Evolutionary conservation across 2,113 vertebrate genomes (phyloP).

Genomic region (Hemichromis elongatus): DNA sequence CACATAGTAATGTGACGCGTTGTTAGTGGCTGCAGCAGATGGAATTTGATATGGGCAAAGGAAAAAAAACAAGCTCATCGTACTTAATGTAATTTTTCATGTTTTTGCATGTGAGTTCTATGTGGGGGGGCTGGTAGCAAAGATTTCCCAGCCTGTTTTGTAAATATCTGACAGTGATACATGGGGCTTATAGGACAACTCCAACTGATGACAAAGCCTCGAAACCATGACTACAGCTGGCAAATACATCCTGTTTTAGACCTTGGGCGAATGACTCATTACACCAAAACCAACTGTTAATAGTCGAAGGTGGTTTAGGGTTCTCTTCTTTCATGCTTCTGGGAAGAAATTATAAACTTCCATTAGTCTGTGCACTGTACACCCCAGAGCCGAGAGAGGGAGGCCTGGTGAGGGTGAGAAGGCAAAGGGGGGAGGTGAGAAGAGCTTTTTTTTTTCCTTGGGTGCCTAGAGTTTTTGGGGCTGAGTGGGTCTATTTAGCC

Average conservation of each 20-base stretch:
- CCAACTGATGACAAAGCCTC: conserved; percentile 19
- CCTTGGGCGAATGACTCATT: conserved; percentile 42
- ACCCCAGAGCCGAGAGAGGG: not conserved
- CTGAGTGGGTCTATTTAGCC: conserved; percentile 74
- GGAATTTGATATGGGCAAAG: not conserved
- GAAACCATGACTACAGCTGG: conserved; percentile 32
- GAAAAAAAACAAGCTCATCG: not conserved
- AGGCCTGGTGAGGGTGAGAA: conserved; percentile 15
- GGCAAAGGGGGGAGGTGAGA: not conserved
- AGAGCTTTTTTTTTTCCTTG: conserved; percentile 30
- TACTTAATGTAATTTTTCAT: not conserved
- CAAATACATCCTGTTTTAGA: conserved; percentile 36
- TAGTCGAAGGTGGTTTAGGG: not conserved
- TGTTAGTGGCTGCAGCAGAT: not conserved
- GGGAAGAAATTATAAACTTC: not conserved
- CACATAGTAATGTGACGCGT: not conserved
- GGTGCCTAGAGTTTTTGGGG: conserved; percentile 66
- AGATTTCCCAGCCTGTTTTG: not conserved
- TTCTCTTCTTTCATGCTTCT: not conserved
- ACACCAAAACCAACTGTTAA: conserved; percentile 35
- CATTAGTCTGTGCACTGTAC: conserved; percentile 32
- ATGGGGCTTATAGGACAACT: conserved; percentile 2
- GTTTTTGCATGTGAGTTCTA: not conserved
- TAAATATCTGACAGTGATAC: not conserved
- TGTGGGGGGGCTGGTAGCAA: not conserved